Evolutionary conservation across 2,113 vertebrate genomes (phyloP), one percentile per base, ranked within the genome.

Genomic region (Sebastes schlegelii): DNA sequence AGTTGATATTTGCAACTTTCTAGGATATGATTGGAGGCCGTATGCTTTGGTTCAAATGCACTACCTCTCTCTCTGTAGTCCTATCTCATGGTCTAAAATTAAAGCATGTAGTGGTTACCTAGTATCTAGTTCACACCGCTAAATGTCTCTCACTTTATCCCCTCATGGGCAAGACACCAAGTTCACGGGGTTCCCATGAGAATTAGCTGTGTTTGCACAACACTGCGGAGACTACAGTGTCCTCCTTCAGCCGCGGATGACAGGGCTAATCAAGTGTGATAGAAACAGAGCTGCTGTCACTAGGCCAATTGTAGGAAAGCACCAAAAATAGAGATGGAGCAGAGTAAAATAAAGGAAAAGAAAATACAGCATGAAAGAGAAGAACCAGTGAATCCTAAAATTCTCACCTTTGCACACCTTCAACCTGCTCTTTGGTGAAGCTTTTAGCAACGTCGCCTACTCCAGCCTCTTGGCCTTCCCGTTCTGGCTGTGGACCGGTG

Each of bases 371-470:
- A 49, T 62, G 1, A 69, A 51, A 54, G 16, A 4, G 9, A 12
- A 21, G 26, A 58, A 8, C 4, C 23, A 8, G 21, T 58, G 19
- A 65, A 66, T 5, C 3, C 8, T 26, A 3, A 16, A 40, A 8
- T 66, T 57, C 81, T 87, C 92, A 99, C 98, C 96, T 98, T 90
- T 96, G 96, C 66, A 99, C 98, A 19, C 97, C 97, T 69, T 99
- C 98, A 49, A 97, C 90, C 90, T 99, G 97, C 21, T 99, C 98
- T 86, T 96, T 96, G 68, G 94, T 98, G 90, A 97, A 99, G 89
- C 92, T 88, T 94, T 98, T 99, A 17, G 91, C 95, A 19, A 89
- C 61, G 51, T 97, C 97, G 0, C 86, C 91, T 43, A 92, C 91
- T 45, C 92, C 86, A 0, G 90, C 77, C 69, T 45, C 94, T 73